Base-by-base conservation (phyloP, 1,140 invertebrate species). In the Macrocentrus cingulum region DNA sequence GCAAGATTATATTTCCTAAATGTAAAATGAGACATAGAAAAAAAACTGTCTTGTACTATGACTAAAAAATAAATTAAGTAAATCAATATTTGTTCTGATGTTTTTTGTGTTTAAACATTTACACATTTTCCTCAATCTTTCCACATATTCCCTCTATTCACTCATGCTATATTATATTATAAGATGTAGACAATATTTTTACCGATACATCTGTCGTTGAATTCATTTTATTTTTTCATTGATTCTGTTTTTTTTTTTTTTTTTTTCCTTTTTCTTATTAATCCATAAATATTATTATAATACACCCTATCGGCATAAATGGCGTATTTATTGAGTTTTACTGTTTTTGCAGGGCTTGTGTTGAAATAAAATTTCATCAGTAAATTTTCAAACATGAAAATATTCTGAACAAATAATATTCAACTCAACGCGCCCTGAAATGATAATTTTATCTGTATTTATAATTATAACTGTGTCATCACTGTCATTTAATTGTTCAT, bases 31-130 rank as follows among this genome's bases (percentile, higher is more conserved):
- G 41, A 39, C 41, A 56, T 51, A 50, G 58, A 54, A 60, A n/a
- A n/a, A n/a, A 60, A 51, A 56, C 39, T 45, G 34, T 55, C 51
- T 46, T 60, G 36, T 46, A 18, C 48, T 54, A 29, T 50, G 22
- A 46, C 39, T 59, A 68, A 67, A 64, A 74, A 75, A 60, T 75
- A 77, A 77, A 75, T 77, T 74, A 75, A 75, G 69, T 72, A 75
- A 75, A 74, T 61, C 56, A 69, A 68, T 45, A 16, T 6, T 48
- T 23, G 59, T 56, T 41, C 68, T 67, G 62, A 64, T 67, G 63
- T 62, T 61, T 41, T 69, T 67, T 63, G 65, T 67, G 63, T 62
- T 61, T 60, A 59, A 50, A 66, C 63, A 68, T 65, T 62, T 61
- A 60, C 34, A 46, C 60, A 37, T 22, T 13, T 64, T 63, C 56